These are phyloP conservation scores for Phalacrocorax pelagicus DNA, from an alignment of 2,113 vertebrate species.

Conservation along the genomic window DNA sequence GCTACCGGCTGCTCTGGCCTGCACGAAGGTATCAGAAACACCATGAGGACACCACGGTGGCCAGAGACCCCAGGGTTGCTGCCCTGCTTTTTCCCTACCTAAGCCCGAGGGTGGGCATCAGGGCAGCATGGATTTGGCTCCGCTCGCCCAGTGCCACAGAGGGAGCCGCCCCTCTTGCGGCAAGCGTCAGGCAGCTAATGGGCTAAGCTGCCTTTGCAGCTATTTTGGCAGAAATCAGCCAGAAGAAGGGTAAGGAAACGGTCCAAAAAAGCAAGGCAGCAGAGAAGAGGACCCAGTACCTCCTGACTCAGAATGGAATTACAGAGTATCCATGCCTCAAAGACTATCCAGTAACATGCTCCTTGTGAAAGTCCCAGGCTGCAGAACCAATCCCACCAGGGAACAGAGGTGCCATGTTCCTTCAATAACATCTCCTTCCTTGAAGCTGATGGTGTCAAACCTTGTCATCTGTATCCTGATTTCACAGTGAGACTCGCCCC, in stretches of 20 bases:
- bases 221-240: not conserved
- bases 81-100: accelerated
- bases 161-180: not conserved
- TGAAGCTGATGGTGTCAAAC: not conserved
- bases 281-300: not conserved
- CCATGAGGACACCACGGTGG: accelerated
- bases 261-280: not conserved
- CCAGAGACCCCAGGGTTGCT: not conserved
- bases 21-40: not conserved
- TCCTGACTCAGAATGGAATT: not conserved
- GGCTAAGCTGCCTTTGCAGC: not conserved
- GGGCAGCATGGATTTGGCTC: not conserved
- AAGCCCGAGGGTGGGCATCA: not conserved
- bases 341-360: not conserved
- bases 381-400: not conserved
- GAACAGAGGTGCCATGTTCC: not conserved
- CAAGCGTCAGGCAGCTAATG: not conserved
- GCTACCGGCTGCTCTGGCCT: not conserved
- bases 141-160: accelerated
- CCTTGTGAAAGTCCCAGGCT: not conserved
- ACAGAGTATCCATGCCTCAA: not conserved
- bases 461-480: not conserved
- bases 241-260: not conserved
- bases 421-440: not conserved
- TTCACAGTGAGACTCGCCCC: not conserved